Base-by-base conservation (phyloP, 2,797 vertebrate genomes). In the Dipus sagitta region DNA sequence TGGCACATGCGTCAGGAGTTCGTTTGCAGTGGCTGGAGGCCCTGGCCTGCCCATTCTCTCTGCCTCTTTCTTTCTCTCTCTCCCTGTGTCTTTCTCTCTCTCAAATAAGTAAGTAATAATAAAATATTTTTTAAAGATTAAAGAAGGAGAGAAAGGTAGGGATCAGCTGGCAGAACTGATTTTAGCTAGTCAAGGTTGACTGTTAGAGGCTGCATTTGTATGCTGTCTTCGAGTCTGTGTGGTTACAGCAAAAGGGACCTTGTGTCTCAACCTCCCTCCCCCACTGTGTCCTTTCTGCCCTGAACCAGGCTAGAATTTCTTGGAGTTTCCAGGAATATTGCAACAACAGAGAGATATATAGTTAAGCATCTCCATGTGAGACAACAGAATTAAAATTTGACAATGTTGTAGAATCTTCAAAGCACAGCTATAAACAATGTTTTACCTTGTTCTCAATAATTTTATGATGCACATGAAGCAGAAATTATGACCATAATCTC, bases 381-480 rank as follows among this genome's bases (percentile, higher is more conserved):
- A 85, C 17, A 78, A 84, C 34, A 42, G n/a, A 81, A 81, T 62
- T 62, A 83, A 42, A 94, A 65, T 72, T 28, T 89, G 72, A 81
- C 67, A 20, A 26, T 24, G 12, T 9, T 72, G 79, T 15, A 62
- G 72, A 93, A 89, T 85, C 65, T 71, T 89, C 77, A 77, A 81
- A n/a, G n/a, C 34, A 87, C 21, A 54, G 52, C 74, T 71, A 88
- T 28, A 62, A 88, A 82, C 60, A 77, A 24, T 28, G 30, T 34
- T 82, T 88, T 47, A 28, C 60, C 86, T 65, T 93, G 75, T 92
- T 76, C 92, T 90, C 93, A 71, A 71, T 78, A 91, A 91, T 77
- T 86, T 90, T 83, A 89, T 71, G 70, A 90, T 38, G 30, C 77
- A 26, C 70, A 79, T 78, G 64, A 72, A 92, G 77, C 70, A 68